A percentile compares a stretch with the other conserved stretches of the same genome.
Conservation (phyloP, 53 echinoderm and acorn worm genomes). For the Holothuria scabra region DNA sequence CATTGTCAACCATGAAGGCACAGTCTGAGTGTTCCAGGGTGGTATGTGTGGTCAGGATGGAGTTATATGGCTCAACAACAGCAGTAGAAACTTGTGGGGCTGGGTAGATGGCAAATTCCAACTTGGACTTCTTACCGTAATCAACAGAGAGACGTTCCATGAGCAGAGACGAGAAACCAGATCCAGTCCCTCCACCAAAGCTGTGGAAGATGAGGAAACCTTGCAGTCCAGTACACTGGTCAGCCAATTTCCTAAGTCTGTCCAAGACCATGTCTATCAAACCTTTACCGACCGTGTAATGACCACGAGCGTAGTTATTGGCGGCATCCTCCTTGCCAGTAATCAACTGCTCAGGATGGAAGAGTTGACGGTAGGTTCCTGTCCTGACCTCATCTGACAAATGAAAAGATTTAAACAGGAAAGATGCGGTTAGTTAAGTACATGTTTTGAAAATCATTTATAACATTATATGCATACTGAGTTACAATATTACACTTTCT, state of each 20-base stretch:
- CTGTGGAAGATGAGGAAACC: slow-evolving; percentile 67
- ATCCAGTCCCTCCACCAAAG: slow-evolving; percentile 70
- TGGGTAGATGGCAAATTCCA: slow-evolving; percentile 74
- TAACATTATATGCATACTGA: too few relatives aligned
- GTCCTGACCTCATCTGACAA: slow-evolving; percentile 49
- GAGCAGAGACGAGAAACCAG: slow-evolving; percentile 42
- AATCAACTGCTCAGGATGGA: slow-evolving; percentile 64
- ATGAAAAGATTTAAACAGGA: not conserved
- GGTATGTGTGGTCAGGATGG: slow-evolving; percentile 63
- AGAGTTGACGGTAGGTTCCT: slow-evolving; percentile 55
- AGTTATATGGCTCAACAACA: slow-evolving; percentile 78
- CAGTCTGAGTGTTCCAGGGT: slow-evolving; percentile 57
- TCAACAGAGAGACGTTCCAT: slow-evolving; percentile 64
- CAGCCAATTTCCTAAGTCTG: slow-evolving; percentile 53
- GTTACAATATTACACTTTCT: too few relatives aligned
- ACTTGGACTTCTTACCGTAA: slow-evolving; percentile 69
- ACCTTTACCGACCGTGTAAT: slow-evolving; percentile 48
- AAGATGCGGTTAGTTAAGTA: too few relatives aligned
- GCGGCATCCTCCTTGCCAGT: slow-evolving; percentile 77
- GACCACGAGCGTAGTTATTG: slow-evolving; percentile 70
- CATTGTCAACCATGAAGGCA: slow-evolving; percentile 84
- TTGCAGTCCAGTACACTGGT: slow-evolving; percentile 66
- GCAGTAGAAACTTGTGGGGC: slow-evolving; percentile 67
- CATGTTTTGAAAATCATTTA: too few relatives aligned
- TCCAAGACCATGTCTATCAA: slow-evolving; percentile 37